These are phyloP conservation scores for Liolophura sinensis DNA, from an alignment of 1,140 invertebrate species.

Conservation along the genomic window DNA sequence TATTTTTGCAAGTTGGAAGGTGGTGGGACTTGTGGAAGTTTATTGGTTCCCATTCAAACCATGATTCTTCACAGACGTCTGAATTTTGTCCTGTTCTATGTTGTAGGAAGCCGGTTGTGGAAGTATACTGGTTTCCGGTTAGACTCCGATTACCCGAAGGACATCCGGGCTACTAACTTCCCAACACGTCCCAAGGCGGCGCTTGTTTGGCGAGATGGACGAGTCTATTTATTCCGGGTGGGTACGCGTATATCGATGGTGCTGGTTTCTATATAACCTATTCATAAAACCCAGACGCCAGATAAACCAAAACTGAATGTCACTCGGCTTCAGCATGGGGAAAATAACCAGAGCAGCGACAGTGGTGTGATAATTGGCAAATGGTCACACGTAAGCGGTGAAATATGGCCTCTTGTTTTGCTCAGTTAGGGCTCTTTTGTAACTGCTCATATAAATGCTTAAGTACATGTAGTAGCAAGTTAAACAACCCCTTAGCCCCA, in stretches of 20 bases:
- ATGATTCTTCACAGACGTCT: background rate
- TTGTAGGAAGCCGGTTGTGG: background rate
- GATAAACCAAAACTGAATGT: too few species aligned
- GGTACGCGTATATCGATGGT: background rate
- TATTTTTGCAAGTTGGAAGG: background rate
- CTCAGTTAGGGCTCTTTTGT: too few species aligned
- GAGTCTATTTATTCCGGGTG: conserved; percentile 29
- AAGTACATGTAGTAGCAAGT: too few species aligned
- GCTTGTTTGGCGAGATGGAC: conserved; percentile 14
- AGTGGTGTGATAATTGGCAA: too few species aligned
- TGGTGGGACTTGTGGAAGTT: background rate
- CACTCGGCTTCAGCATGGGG: too few species aligned
- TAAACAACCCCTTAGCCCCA: too few species aligned
- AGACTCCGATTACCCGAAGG: conserved; percentile 23
- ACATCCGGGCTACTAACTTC: conserved; percentile 17
- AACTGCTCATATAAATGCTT: too few species aligned
- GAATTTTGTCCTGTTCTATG: background rate
- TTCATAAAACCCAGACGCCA: too few species aligned
- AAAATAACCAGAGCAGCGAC: background rate
- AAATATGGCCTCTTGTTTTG: too few species aligned
- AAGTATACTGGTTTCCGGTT: background rate
- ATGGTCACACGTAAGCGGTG: too few species aligned
- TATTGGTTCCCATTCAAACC: background rate
- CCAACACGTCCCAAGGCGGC: conserved; percentile 25
- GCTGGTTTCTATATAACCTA: background rate